A percentile compares a stretch with the other conserved stretches of the same genome.
These are phyloP conservation scores for Bufo bufo DNA, from an alignment of 2,113 vertebrate species.

Conservation along the genomic window DNA sequence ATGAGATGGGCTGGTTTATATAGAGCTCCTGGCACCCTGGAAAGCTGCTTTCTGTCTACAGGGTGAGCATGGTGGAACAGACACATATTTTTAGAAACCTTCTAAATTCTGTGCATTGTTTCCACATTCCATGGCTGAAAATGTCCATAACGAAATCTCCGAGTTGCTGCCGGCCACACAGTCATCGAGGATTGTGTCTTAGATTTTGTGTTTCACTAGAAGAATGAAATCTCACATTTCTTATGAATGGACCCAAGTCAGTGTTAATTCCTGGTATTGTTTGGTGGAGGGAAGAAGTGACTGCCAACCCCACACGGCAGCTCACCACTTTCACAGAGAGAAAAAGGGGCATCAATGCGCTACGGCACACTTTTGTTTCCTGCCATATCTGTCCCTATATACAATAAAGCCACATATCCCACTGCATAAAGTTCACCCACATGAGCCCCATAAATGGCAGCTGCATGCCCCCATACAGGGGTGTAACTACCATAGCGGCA, in stretches of 20 bases:
- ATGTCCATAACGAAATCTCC: not conserved
- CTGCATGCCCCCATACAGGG: not conserved
- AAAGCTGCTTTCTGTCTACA: constrained; percentile 9
- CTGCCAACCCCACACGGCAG: too few relatives aligned
- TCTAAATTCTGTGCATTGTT: constrained; percentile 25
- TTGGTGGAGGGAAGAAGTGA: too few relatives aligned
- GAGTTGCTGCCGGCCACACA: not conserved
- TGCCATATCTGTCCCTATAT: too few relatives aligned
- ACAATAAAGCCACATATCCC: too few relatives aligned
- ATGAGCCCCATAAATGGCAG: not conserved
- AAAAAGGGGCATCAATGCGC: too few relatives aligned
- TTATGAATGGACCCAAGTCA: not conserved
- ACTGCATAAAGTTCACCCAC: too few relatives aligned
- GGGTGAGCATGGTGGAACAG: not conserved
- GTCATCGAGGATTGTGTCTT: not conserved
- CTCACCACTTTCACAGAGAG: too few relatives aligned
- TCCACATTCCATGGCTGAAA: not conserved
- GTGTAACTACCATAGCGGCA: too few relatives aligned
- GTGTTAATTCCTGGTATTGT: not conserved
- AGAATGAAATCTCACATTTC: constrained; percentile 1
- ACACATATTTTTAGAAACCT: constrained; percentile 21
- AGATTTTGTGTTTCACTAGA: not conserved
- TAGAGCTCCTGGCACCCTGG: not conserved
- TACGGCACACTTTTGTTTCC: too few relatives aligned
- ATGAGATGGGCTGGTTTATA: not conserved